These are phyloP conservation scores for Eurypyga helias DNA, from an alignment of 2,113 vertebrate species.

Conservation along the genomic window DNA sequence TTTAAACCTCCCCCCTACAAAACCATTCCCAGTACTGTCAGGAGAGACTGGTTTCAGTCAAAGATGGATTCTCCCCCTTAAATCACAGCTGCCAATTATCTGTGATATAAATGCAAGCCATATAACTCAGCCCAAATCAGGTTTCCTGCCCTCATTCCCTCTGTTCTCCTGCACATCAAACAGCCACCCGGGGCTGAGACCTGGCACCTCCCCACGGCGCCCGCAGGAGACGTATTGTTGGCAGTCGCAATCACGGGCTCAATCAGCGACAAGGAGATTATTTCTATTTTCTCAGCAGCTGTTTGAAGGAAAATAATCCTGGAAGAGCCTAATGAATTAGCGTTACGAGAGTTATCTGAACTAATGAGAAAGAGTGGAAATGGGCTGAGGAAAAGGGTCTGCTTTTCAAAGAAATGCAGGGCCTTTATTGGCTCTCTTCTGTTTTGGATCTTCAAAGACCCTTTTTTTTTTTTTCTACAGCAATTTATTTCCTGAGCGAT, in stretches of 20 bases:
- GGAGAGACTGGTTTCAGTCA: not conserved
- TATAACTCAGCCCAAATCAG: not conserved
- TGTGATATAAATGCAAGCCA: not conserved
- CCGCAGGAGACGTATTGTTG: not conserved
- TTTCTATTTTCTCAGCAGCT: conserved; percentile 59
- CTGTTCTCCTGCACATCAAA: not conserved
- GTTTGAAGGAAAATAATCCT: conserved; percentile 56
- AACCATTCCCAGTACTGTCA: not conserved
- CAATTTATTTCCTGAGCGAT: conserved; percentile 46
- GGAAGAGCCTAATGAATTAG: conserved; percentile 64
- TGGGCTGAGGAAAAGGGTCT: conserved; percentile 23
- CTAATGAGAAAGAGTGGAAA: conserved; percentile 60
- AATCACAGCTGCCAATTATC: not conserved
- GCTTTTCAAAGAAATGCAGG: conserved; percentile 12
- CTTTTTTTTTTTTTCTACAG: not conserved
- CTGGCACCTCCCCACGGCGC: not conserved
- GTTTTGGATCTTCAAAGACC: conserved; percentile 39
- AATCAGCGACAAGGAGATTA: not conserved
- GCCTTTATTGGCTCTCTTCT: conserved; percentile 42
- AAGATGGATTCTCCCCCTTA: not conserved
- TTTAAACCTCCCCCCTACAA: not conserved
- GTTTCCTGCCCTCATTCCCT: not conserved
- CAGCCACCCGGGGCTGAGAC: not conserved
- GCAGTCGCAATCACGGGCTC: not conserved
- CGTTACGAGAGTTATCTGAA: not conserved